Evolutionary conservation across 1,140 invertebrate species (phyloP).

Genomic region (Aphelinus atriplicis): DNA sequence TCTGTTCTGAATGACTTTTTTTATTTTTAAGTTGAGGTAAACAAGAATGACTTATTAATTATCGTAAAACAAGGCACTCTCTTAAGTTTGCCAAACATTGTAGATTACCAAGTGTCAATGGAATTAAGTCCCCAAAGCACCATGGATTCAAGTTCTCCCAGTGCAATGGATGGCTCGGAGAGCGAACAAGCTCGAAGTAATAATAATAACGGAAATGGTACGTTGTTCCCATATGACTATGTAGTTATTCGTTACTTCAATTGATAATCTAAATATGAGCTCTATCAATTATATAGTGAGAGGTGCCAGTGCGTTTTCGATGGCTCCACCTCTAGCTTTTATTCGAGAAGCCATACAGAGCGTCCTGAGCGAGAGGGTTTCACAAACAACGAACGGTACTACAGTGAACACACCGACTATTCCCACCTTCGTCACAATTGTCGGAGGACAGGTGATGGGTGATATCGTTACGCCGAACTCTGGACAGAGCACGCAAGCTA

Average conservation of each 20-base stretch:
- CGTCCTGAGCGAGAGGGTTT: conserved; percentile 26
- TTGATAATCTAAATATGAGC: too few species aligned
- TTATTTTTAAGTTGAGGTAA: background rate
- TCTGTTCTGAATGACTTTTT: background rate
- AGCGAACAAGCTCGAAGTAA: conserved; percentile 54
- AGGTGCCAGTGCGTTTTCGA: too few species aligned
- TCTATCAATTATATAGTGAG: too few species aligned
- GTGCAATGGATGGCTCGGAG: conserved; percentile 45
- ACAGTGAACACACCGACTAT: conserved; percentile 16
- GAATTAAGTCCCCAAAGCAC: conserved; percentile 73
- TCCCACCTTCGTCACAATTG: conserved; percentile 32
- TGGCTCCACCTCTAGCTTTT: conserved; percentile 24
- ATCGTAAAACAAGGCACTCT: conserved; percentile 50
- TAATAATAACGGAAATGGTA: conserved; percentile 47
- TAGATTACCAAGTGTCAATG: conserved; percentile 71
- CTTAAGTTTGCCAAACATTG: conserved; percentile 65
- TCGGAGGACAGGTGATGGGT: conserved; percentile 18
- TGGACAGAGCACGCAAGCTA: conserved; percentile 68
- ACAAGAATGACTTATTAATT: background rate
- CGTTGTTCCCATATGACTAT: background rate
- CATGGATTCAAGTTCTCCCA: conserved; percentile 65
- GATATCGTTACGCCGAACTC: conserved; percentile 50
- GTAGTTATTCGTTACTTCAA: too few species aligned
- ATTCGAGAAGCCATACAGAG: conserved; percentile 36
- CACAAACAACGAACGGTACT: conserved; percentile 19